These are phyloP conservation scores for Campylorhamphus procurvoides DNA, from an alignment of 2,113 vertebrate species.

Conservation along the genomic window DNA sequence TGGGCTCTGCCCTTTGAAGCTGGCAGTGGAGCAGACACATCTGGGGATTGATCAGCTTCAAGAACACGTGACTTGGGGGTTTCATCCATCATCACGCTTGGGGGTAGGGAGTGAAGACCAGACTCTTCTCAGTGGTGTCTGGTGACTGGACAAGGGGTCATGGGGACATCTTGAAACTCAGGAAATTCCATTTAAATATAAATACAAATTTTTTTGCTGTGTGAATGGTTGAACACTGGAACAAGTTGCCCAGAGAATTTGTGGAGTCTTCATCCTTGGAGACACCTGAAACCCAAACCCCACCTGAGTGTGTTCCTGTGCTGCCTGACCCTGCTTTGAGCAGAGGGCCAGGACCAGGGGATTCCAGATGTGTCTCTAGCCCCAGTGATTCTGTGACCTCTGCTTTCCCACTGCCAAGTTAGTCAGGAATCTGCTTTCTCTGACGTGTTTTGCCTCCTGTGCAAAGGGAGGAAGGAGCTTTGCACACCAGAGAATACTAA, in stretches of 20 bases:
- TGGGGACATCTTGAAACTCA: neutral
- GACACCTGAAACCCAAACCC: too few species aligned
- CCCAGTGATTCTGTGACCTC: neutral
- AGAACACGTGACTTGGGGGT: neutral
- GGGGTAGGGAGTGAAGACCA: neutral
- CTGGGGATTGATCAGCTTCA: neutral
- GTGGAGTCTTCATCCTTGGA: neutral
- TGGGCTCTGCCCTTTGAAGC: neutral
- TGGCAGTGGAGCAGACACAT: neutral
- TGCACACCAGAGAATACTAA: neutral
- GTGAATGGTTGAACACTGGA: neutral
- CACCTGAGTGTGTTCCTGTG: neutral
- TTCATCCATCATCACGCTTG: neutral
- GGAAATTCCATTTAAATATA: neutral
- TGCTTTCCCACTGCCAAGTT: neutral
- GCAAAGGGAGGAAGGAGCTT: neutral
- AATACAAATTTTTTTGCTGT: neutral
- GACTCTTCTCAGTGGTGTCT: neutral
- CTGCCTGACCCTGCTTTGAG: neutral
- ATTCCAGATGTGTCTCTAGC: neutral
- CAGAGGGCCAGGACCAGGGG: neutral
- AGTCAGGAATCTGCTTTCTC: neutral
- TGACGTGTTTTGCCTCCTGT: neutral
- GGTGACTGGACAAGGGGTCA: neutral
- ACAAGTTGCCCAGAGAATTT: neutral